Conservation (phyloP, 2,113 vertebrate species). For the Sakesphorus luctuosus region DNA sequence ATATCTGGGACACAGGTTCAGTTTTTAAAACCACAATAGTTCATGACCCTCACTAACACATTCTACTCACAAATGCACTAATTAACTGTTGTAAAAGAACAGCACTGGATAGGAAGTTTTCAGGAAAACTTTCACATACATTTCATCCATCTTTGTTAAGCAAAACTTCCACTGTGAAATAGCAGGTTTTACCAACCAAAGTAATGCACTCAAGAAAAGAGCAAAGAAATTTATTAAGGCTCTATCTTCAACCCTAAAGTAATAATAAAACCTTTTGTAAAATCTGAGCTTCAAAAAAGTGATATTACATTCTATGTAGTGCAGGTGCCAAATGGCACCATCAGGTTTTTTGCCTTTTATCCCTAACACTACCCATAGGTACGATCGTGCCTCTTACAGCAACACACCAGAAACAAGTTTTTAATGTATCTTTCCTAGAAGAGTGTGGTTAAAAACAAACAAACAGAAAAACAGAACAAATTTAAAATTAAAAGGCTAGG, state of each 20-base stretch:
- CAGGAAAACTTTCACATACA: not conserved
- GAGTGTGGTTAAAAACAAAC: not conserved
- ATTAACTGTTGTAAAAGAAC: not conserved
- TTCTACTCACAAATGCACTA: not conserved
- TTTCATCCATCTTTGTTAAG: not conserved
- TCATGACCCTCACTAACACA: not conserved
- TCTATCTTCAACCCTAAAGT: not conserved
- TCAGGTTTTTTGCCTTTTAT: not conserved
- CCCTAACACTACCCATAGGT: not conserved
- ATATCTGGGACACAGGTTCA: not conserved
- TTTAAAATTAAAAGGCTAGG: not conserved
- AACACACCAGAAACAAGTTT: not conserved
- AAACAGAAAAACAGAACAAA: not conserved
- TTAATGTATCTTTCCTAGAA: not conserved
- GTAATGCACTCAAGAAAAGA: not conserved
- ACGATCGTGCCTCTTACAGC: not conserved
- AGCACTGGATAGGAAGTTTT: not conserved
- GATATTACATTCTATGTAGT: rapidly evolving
- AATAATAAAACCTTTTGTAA: not conserved
- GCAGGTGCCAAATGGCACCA: not conserved
- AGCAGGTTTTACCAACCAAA: not conserved
- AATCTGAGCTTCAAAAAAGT: not conserved
- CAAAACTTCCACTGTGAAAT: not conserved
- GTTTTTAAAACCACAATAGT: not conserved
- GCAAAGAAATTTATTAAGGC: not conserved